These are phyloP conservation scores for Tragelaphus imberbis DNA, from an alignment of 2,113 vertebrate genomes.

Conservation along the genomic window DNA sequence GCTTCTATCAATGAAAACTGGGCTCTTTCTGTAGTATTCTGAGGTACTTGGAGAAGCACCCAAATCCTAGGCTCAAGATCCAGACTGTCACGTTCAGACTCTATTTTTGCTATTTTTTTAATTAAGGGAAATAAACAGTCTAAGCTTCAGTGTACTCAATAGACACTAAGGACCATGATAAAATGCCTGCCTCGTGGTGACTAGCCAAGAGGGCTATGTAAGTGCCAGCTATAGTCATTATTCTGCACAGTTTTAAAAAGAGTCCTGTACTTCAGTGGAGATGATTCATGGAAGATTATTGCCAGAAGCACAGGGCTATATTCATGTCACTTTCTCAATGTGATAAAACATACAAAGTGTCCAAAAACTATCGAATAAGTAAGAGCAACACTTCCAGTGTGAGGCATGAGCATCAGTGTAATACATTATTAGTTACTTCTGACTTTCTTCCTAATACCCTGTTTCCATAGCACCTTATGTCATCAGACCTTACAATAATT, in stretches of 20 bases:
- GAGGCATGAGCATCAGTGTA: neutral
- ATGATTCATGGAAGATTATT: neutral
- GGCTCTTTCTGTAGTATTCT: neutral
- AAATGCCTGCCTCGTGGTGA: neutral
- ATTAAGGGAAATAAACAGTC: neutral
- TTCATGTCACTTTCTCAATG: neutral
- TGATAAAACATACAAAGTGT: neutral
- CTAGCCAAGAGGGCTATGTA: neutral
- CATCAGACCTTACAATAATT: neutral
- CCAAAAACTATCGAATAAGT: neutral
- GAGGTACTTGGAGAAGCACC: neutral
- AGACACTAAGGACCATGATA: neutral
- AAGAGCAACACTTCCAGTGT: neutral
- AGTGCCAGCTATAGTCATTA: too few species aligned
- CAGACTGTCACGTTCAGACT: neutral
- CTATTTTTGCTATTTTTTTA: neutral
- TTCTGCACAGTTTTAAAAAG: neutral
- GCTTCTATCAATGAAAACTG: neutral
- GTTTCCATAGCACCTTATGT: rapidly evolving
- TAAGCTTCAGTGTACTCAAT: neutral
- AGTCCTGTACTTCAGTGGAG: rapidly evolving
- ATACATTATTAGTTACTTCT: neutral
- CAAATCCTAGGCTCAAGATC: neutral
- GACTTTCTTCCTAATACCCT: neutral
- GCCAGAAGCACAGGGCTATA: neutral